Evolutionary conservation across 2,888 invertebrate genomes (phyloP).

Genomic region (Leucophenga montana): DNA sequence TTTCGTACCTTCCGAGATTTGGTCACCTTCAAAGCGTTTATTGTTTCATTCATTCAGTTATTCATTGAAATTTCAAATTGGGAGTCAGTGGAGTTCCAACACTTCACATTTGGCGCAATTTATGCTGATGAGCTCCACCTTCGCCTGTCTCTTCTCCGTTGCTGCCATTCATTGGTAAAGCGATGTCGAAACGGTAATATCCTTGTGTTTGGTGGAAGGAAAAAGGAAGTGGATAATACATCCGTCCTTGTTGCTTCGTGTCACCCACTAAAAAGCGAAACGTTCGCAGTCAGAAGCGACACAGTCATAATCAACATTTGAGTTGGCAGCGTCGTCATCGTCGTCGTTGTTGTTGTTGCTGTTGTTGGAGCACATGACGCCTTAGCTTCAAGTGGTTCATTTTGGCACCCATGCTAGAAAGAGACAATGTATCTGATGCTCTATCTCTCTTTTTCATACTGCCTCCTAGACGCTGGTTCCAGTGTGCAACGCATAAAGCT

Average conservation of each 20-base stretch:
- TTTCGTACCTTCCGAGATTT: neutral
- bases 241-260: constrained; percentile 75
- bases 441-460: neutral
- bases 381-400: constrained; percentile 18
- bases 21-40: constrained; percentile 17
- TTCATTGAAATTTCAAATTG: neutral
- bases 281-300: constrained; percentile 43
- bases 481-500: constrained; percentile 15
- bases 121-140: constrained; percentile 36
- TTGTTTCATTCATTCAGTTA: neutral
- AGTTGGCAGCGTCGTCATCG: constrained; percentile 30
- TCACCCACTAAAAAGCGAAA: constrained; percentile 70
- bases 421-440: neutral
- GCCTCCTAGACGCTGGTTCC: neutral
- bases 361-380: neutral
- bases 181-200: constrained; percentile 73
- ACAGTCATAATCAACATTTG: constrained; percentile 51
- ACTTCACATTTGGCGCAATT: constrained; percentile 32
- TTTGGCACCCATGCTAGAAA: constrained; percentile 1
- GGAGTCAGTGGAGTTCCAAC: neutral
- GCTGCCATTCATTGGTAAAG: neutral
- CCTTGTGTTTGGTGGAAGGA: constrained; percentile 75
- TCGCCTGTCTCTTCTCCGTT: neutral
- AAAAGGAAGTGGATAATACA: constrained; percentile 75
- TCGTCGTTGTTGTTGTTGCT: neutral